These are phyloP conservation scores for Percina caprodes DNA, from an alignment of 2,113 vertebrate species.

Conservation along the genomic window DNA sequence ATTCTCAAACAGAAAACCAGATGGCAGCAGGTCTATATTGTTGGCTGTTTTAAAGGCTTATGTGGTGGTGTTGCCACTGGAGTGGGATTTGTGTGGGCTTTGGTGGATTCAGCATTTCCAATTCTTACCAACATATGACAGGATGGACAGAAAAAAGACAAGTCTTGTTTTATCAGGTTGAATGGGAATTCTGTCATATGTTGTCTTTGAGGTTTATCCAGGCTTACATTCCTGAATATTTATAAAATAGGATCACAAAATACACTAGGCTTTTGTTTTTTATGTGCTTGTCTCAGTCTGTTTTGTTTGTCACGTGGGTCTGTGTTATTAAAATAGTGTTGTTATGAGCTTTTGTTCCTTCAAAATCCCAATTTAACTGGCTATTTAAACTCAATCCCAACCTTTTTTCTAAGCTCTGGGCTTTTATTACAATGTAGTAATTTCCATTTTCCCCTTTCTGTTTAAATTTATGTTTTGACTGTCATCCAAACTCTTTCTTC, in stretches of 20 bases:
- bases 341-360: neutral
- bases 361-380: neutral
- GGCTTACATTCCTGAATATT: neutral
- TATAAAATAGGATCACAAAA: slow-evolving; percentile 2
- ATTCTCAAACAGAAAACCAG: slow-evolving; percentile 68
- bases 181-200: neutral
- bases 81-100: slow-evolving; percentile 46
- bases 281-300: neutral
- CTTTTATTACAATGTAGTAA: neutral
- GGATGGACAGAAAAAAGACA: neutral
- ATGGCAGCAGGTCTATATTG: slow-evolving; percentile 68
- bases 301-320: neutral
- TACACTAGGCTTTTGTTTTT: neutral
- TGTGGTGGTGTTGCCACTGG: neutral
- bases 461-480: neutral
- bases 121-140: neutral
- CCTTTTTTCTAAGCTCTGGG: neutral
- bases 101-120: slow-evolving; percentile 10
- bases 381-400: neutral
- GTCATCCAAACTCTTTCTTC: neutral
- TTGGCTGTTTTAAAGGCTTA: slow-evolving; percentile 45
- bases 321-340: neutral
- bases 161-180: slow-evolving; percentile 12
- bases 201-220: slow-evolving; percentile 4
- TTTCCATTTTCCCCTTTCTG: neutral